These are phyloP conservation scores for Cladopsammia gracilis DNA, from an alignment of 64 coral and sea anemone species.

Conservation along the genomic window DNA sequence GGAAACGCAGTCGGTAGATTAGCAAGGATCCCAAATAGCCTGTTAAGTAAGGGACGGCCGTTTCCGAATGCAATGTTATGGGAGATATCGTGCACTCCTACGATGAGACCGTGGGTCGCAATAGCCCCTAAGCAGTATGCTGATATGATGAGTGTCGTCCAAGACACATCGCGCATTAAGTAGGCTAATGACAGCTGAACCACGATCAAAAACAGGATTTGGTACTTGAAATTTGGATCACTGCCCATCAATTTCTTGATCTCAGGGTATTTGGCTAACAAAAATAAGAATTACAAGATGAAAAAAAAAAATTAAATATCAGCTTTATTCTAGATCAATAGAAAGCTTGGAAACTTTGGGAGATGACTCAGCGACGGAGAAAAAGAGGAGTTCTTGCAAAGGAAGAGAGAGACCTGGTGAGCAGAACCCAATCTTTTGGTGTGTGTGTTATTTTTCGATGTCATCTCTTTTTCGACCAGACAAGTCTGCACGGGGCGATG, in stretches of 20 bases:
- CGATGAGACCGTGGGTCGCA: conserved; percentile 60
- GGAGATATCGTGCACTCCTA: conserved; percentile 77
- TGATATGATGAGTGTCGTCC: conserved; percentile 48
- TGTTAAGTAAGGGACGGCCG: conserved; percentile 55
- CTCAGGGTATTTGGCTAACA: conserved; percentile 75
- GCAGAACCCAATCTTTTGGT: no score
- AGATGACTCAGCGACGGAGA: no score
- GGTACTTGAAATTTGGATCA: conserved; percentile 78
- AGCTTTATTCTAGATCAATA: no score
- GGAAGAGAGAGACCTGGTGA: no score
- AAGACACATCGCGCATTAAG: conserved; percentile 51
- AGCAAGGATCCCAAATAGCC: conserved; percentile 72
- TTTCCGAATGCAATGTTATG: conserved; percentile 83
- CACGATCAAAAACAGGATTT: conserved; percentile 48
- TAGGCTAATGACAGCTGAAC: conserved; percentile 51
- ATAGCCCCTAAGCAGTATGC: conserved; percentile 66
- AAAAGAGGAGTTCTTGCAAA: no score
- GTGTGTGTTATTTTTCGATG: no score
- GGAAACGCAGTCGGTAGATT: conserved; percentile 74
- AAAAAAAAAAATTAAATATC: not conserved
- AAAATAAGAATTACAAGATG: not conserved
- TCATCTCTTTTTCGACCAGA: no score
- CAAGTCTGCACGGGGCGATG: no score
- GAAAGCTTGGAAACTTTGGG: no score
- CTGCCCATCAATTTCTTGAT: conserved; percentile 82